Conservation (phyloP, 2,888 invertebrate genomes). For the Laspeyria flexula region DNA sequence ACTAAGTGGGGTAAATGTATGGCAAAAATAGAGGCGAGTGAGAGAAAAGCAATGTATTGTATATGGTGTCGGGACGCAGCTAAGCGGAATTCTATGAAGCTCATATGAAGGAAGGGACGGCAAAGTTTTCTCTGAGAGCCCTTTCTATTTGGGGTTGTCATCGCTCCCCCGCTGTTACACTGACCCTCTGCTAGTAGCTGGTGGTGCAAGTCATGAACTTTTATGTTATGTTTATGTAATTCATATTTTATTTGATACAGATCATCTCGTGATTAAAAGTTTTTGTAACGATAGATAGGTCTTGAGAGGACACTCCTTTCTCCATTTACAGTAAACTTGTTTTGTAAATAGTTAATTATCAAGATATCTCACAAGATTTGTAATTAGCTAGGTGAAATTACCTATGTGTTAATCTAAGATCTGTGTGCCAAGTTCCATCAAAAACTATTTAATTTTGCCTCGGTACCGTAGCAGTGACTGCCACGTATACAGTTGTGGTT, state of each 20-base stretch:
- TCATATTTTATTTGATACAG: conserved; percentile 5
- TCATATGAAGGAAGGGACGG: conserved; percentile 64
- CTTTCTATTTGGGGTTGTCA: conserved; percentile 81
- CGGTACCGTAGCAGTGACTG: too few species aligned
- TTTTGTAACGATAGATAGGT: too few species aligned
- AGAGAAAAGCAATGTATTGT: conserved; percentile 56
- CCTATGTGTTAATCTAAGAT: too few species aligned
- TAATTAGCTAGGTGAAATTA: too few species aligned
- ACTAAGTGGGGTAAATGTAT: neutral
- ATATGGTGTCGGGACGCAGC: conserved; percentile 55
- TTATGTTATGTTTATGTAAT: conserved; percentile 22
- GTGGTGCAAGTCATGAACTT: conserved; percentile 60
- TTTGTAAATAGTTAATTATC: too few species aligned
- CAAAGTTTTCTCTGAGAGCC: conserved; percentile 69
- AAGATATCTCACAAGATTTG: too few species aligned
- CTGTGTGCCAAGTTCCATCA: too few species aligned
- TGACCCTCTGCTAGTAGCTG: conserved; percentile 63
- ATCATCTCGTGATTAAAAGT: too few species aligned
- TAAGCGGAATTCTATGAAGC: conserved; percentile 75
- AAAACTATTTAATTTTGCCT: too few species aligned
- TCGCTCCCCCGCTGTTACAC: conserved; percentile 73
- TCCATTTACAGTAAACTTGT: too few species aligned
- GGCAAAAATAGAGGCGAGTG: conserved; percentile 10
- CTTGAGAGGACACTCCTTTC: too few species aligned
- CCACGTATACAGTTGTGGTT: too few species aligned